phyloP scores from a whole-genome alignment of 2,797 vertebrate species.

The Centroberyx gerrardi region DNA sequence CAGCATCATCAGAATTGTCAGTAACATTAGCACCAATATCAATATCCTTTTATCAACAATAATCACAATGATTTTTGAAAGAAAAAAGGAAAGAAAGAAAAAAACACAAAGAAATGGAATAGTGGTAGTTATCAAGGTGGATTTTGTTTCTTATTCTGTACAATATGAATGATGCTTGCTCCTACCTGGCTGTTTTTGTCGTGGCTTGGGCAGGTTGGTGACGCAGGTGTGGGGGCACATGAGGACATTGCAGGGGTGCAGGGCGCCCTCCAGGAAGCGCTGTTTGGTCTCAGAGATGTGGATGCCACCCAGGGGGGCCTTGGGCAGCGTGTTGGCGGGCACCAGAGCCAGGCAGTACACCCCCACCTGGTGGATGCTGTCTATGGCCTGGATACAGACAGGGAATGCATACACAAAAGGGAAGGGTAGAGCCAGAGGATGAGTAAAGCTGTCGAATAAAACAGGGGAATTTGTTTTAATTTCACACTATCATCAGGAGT shows the following conservation, averaged over 20 bases:
- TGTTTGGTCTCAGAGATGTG: slow-evolving; percentile 97
- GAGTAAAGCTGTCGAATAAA: neutral
- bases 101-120: neutral
- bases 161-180: neutral
- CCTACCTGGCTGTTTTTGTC: slow-evolving; percentile 96
- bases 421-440: neutral
- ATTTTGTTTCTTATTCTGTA: neutral
- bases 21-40: slow-evolving; percentile 6
- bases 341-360: slow-evolving; percentile 96
- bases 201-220: slow-evolving; percentile 95
- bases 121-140: neutral
- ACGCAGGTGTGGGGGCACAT: slow-evolving; percentile 98
- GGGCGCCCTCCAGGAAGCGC: slow-evolving; percentile 93
- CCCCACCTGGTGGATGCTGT: slow-evolving; percentile 98
- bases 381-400: slow-evolving; percentile 88
- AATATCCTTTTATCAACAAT: neutral
- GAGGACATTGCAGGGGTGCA: slow-evolving; percentile 96
- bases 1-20: neutral
- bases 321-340: slow-evolving; percentile 96
- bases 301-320: slow-evolving; percentile 95
- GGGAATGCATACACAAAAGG: neutral
- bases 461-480: neutral
- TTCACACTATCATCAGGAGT: neutral
- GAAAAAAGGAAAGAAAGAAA: neutral
- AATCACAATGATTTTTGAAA: neutral